phyloP scores from a whole-genome alignment of 2,888 invertebrate genomes.

The Tiliacea aurago region DNA sequence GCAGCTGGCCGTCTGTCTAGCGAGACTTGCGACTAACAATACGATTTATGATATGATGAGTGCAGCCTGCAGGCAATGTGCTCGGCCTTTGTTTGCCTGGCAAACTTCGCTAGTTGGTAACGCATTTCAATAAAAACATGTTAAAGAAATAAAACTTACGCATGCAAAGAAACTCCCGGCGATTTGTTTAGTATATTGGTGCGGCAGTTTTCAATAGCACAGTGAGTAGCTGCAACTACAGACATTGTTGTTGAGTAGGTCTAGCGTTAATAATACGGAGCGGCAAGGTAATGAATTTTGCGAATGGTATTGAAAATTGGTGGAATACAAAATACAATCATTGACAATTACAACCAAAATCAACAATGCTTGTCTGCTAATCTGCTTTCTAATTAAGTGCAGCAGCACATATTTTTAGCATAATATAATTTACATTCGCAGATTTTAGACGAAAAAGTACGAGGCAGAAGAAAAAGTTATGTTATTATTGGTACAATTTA shows the following conservation, averaged over 20 bases:
- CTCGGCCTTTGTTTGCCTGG: not conserved
- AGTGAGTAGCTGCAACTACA: slow-evolving; percentile 76
- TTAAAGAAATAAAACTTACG: slow-evolving; percentile 72
- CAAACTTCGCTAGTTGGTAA: not conserved
- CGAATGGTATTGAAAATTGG: not conserved
- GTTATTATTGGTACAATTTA: not conserved
- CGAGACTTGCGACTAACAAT: not conserved
- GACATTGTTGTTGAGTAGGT: slow-evolving; percentile 18
- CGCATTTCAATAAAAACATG: not conserved
- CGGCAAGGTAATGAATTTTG: not conserved
- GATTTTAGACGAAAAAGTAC: not conserved
- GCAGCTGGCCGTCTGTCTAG: too few species aligned
- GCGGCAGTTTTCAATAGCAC: slow-evolving; percentile 81
- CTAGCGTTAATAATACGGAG: not conserved
- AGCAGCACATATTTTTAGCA: not conserved
- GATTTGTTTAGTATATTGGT: slow-evolving; percentile 79
- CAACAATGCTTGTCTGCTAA: slow-evolving; percentile 4
- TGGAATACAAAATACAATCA: not conserved
- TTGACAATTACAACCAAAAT: slow-evolving; percentile 7
- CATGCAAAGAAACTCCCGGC: slow-evolving; percentile 77
- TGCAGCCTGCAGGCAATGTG: not conserved
- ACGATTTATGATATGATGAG: not conserved
- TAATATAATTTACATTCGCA: not conserved
- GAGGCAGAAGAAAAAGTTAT: not conserved
- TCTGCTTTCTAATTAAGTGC: too few species aligned